Base-by-base conservation (phyloP, 2,113 vertebrate genomes). In the Cariama cristata region DNA sequence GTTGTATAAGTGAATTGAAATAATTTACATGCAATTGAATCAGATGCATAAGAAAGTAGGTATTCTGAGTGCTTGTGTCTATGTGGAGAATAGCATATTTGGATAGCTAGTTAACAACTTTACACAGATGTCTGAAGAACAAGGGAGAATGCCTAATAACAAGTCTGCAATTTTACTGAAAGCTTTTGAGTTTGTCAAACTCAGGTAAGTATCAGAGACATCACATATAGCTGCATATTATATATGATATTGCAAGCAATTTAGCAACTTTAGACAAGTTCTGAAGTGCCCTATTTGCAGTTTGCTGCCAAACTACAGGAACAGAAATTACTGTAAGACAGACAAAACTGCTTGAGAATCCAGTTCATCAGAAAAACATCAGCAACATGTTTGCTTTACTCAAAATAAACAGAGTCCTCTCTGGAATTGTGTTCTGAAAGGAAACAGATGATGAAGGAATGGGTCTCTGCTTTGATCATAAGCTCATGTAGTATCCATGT, bases 201-300 rank as follows among this genome's bases (percentile, higher is more conserved):
- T 24, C 2, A 45, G 14, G 42, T 1, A 1, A 71, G 8, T 38
- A 49, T 35, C 8, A 9, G 33, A 2, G 3, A 44, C 0, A 4
- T 35, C 40, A 60, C 28, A 64, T 8, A n/a, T 1, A 81, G 11
- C 38, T 72, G 47, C 33, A 23, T 32, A 22, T 38, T 42, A 60
- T 5, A 19, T 11, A 56, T 0, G 4, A 38, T 10, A 74, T 11
- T 58, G 16, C 33, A 64, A 90, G 17, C 12, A 19, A 32, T 74
- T 85, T 15, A 49, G 17, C 35, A 81, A 44, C 23, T 69, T 33
- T 1, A 69, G 59, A 14, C 38, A 30, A 4, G 5, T 50, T 87
- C 32, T 64, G 22, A 88, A 73, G 28, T 20, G 15, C 33, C 16
- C 30, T 40, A 13, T 44, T 53, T 49, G 63, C 26, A 64, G 44